Percentiles rank a stretch among this genome's conserved stretches.
phyloP scores from a whole-genome alignment of 2,113 vertebrate species.

The Nanorana parkeri region DNA sequence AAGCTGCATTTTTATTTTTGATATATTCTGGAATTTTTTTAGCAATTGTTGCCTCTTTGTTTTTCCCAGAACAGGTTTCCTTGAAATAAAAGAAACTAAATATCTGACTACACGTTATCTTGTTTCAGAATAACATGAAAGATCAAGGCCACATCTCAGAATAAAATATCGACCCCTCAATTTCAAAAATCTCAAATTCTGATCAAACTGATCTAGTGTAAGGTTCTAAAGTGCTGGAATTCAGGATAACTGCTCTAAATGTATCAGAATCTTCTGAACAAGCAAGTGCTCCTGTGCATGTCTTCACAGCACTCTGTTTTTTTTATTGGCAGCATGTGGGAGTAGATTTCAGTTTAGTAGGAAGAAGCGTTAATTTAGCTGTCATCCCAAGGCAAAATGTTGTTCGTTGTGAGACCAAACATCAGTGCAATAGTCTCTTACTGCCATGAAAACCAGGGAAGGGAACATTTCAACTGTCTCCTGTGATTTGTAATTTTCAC shows the following conservation, averaged over 20 bases:
- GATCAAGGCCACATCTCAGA: too few relatives aligned
- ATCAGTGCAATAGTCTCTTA: constrained; percentile 10
- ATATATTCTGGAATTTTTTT: too few relatives aligned
- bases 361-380: constrained; percentile 30
- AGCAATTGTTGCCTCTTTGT: too few relatives aligned
- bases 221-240: too few relatives aligned
- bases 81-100: too few relatives aligned
- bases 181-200: too few relatives aligned
- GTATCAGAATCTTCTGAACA: not conserved
- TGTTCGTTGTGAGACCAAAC: constrained; percentile 28
- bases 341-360: constrained; percentile 26
- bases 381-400: constrained; percentile 40
- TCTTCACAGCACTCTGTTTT: not conserved
- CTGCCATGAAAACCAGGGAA: not conserved
- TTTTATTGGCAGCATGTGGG: constrained; percentile 19
- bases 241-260: not conserved
- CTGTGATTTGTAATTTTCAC: not conserved
- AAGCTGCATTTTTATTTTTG: too few relatives aligned
- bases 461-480: not conserved
- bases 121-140: too few relatives aligned
- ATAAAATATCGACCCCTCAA: too few relatives aligned
- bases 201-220: too few relatives aligned
- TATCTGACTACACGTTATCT: too few relatives aligned
- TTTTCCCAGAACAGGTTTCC: too few relatives aligned
- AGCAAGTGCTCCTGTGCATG: not conserved